These are phyloP conservation scores for Caenorhabditis remanei DNA, from an alignment of 1,140 invertebrate genomes.

Conservation along the genomic window DNA sequence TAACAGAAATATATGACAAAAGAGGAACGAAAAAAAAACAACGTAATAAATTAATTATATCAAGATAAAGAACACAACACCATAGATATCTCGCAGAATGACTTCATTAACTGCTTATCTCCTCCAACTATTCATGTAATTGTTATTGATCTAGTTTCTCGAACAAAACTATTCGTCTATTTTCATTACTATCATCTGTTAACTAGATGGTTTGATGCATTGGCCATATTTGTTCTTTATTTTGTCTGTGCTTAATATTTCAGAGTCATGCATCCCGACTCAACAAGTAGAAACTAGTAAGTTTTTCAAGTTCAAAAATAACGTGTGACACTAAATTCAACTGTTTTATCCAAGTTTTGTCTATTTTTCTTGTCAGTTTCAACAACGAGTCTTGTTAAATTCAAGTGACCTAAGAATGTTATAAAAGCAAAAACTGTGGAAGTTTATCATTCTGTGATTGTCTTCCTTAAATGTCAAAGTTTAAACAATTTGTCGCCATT, in stretches of 20 bases:
- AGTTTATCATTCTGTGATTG: too few species aligned
- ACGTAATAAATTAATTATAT: conserved; percentile 21
- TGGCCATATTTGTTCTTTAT: neutral
- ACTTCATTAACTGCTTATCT: conserved; percentile 2
- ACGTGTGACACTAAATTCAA: neutral
- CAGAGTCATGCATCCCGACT: conserved; percentile 17
- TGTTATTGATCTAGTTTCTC: conserved; percentile 5
- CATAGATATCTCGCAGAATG: neutral
- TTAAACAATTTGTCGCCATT: too few species aligned
- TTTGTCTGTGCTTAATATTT: neutral
- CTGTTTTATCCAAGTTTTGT: too few species aligned
- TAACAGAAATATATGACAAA: neutral
- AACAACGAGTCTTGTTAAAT: too few species aligned
- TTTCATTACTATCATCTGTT: neutral
- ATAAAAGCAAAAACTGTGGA: too few species aligned
- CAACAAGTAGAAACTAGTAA: conserved; percentile 34
- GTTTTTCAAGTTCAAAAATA: neutral
- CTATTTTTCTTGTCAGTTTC: too few species aligned
- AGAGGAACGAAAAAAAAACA: neutral
- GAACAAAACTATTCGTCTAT: neutral
- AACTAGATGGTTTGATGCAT: conserved; percentile 37
- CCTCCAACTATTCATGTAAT: neutral
- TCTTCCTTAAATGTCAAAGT: too few species aligned
- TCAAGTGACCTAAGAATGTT: too few species aligned
- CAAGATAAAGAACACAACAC: neutral